Conservation (phyloP, 2,797 vertebrate genomes). For the Choloepus didactylus region DNA sequence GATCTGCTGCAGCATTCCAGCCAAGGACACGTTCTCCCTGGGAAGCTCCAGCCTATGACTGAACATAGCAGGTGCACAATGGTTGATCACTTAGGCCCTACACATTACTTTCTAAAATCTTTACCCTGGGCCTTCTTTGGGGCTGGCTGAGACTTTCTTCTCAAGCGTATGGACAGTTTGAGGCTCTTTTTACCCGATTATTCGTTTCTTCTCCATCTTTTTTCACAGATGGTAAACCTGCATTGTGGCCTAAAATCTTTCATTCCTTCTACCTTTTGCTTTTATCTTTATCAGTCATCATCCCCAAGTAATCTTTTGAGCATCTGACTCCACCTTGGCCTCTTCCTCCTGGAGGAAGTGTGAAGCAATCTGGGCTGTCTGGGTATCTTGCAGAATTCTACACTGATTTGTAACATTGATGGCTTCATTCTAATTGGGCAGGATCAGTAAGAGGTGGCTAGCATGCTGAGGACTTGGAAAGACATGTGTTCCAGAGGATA, state of each 20-base stretch:
- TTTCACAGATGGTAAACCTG: neutral
- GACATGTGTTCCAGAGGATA: too few species aligned
- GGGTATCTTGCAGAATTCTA: neutral
- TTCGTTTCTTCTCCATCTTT: neutral
- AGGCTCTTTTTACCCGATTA: neutral
- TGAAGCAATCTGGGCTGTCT: neutral
- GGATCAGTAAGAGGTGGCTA: too few species aligned
- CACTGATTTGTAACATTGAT: neutral
- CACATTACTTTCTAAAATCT: neutral
- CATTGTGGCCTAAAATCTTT: neutral
- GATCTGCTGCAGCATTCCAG: neutral
- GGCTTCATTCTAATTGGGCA: too few species aligned
- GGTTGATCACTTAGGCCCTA: neutral
- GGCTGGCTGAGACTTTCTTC: neutral
- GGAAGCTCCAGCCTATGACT: neutral
- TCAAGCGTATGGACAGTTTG: neutral
- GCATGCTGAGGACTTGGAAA: too few species aligned
- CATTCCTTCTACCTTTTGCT: neutral
- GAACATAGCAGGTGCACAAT: neutral
- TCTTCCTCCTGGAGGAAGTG: neutral
- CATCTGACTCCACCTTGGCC: neutral
- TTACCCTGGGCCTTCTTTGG: neutral
- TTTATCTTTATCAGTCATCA: neutral
- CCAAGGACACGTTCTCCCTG: neutral
- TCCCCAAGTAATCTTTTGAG: neutral